Base-by-base conservation (phyloP, 1,140 invertebrate species). In the Oryctes rhinoceros region DNA sequence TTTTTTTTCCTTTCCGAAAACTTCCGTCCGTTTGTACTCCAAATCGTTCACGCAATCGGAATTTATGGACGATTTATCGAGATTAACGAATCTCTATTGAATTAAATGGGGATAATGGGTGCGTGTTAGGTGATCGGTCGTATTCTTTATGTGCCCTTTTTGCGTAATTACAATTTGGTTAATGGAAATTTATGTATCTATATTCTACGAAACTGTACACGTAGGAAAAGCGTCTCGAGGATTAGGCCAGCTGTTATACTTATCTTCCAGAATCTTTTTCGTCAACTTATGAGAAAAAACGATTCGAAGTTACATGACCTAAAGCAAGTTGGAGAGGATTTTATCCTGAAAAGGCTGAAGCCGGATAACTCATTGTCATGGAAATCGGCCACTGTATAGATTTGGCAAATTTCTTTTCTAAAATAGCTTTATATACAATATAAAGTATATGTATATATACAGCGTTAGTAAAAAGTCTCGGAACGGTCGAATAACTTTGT, bases 1-100 rank as follows among this genome's bases (percentile, higher is more conserved):
- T 59, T 59, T 59, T 59, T n/a, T 59, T 59, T n/a, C 15, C 49
- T 53, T 53, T n/a, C 7, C 15, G 53, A n/a, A n/a, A 59, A 59
- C 15, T 59, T 59, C 53, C 53, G 53, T 18, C 53, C n/a, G 15
- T n/a, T 18, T 18, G 15, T 59, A 59, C 53, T n/a, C n/a, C n/a
- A 15, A 3, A 18, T 59, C 53, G 53, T 59, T 18, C 53, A 59
- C 53, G 53, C 53, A 18, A 59, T 59, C 53, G 13, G 15, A 59
- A 59, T 59, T 59, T 59, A 59, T 59, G 53, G 53, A 59, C 53
- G 53, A 59, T 59, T 59, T 59, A 59, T 59, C 53, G 53, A 59
- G 53, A 59, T 59, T 59, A 59, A 59, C 53, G 53, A 18, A 59
- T 59, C 15, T 59, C 18, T 59, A 59, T 59, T 59, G 53, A 59